Evolutionary conservation across 92 coral and sea anemone genomes (phyloP).

Genomic region (Umimayanthus kanabou): DNA sequence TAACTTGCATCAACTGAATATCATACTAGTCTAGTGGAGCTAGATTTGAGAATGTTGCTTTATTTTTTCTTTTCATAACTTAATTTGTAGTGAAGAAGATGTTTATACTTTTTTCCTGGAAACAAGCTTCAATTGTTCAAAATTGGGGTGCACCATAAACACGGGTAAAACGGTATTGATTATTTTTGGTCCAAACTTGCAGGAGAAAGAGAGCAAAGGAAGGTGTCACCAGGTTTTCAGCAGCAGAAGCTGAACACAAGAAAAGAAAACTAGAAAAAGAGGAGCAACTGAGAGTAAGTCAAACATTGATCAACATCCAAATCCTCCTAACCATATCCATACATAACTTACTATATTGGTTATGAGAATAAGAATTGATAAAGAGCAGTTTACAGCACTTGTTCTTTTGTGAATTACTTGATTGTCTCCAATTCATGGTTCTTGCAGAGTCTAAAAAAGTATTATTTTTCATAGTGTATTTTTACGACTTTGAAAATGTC

Average conservation of each 20-base stretch:
- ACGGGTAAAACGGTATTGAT: background rate
- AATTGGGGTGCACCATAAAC: no score
- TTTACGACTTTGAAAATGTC: no score
- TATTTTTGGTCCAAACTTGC: background rate
- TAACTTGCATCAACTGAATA: no score
- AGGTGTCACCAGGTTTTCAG: slow-evolving; percentile 55
- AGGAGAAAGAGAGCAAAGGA: slow-evolving; percentile 42
- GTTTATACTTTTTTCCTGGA: no score
- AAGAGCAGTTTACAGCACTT: background rate
- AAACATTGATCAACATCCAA: background rate
- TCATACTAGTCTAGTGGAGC: no score
- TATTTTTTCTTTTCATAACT: no score
- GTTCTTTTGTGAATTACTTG: background rate
- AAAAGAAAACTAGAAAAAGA: slow-evolving; percentile 69
- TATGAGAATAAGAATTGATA: background rate
- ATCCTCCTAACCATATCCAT: background rate
- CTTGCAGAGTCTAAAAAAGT: no score
- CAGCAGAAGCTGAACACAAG: slow-evolving; percentile 65
- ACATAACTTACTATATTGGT: background rate
- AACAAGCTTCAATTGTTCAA: no score
- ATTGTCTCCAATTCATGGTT: background rate
- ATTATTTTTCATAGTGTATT: no score
- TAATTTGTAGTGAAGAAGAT: no score
- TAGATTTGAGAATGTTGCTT: no score
- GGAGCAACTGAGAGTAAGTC: slow-evolving; percentile 62